These are phyloP conservation scores for Stigmatopora nigra DNA, from an alignment of 2,113 vertebrate species.

Conservation along the genomic window DNA sequence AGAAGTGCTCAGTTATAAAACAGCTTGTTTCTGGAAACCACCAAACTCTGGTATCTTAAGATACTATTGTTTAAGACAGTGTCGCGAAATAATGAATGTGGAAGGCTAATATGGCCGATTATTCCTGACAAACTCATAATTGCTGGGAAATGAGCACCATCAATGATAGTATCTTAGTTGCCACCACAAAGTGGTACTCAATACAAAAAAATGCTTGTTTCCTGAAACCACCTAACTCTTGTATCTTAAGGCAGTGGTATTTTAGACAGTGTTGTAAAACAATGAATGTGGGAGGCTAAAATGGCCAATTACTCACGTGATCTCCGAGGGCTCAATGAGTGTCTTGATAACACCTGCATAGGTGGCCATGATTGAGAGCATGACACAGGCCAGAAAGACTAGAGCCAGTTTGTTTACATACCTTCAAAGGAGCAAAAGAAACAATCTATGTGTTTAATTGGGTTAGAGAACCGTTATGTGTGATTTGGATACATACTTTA, in stretches of 20 bases:
- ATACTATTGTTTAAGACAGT: too few relatives aligned
- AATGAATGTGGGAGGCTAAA: background rate
- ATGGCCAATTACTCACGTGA: constrained; percentile 74
- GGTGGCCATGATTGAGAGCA: constrained; percentile 89
- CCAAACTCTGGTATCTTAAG: too few relatives aligned
- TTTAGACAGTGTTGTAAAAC: background rate
- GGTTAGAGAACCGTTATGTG: background rate
- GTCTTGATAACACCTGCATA: constrained; percentile 89
- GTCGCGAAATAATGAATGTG: too few relatives aligned
- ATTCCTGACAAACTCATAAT: background rate
- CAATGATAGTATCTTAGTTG: too few relatives aligned
- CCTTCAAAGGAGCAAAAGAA: constrained; percentile 24
- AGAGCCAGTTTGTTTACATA: constrained; percentile 91
- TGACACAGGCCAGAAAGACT: constrained; percentile 89
- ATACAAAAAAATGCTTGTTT: background rate
- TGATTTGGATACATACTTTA: constrained; percentile 69
- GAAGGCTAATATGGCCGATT: too few relatives aligned
- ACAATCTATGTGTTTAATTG: background rate
- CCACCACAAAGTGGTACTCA: too few relatives aligned
- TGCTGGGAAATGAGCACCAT: background rate
- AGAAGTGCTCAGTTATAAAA: background rate
- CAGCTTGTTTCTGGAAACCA: too few relatives aligned
- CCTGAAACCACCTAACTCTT: background rate
- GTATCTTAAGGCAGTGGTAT: background rate
- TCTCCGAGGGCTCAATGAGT: constrained; percentile 70